phyloP scores from a whole-genome alignment of 1,140 invertebrate genomes.

The Condylostylus longicornis region DNA sequence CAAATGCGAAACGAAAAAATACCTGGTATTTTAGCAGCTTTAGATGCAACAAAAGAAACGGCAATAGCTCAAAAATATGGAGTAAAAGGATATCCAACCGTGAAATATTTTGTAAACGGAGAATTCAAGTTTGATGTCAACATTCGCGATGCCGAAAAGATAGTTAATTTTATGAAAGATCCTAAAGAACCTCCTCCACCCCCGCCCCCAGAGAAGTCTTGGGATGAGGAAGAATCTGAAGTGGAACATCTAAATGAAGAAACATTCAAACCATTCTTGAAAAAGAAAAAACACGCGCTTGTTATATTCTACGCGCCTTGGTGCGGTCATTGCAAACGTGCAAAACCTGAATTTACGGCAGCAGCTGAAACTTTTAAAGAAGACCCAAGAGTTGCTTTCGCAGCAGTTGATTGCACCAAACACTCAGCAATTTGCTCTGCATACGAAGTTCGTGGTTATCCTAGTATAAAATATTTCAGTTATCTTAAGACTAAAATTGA shows the following conservation, averaged over 20 bases:
- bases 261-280: conserved; percentile 45
- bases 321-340: conserved; percentile 83
- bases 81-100: conserved; percentile 70
- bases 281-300: conserved; percentile 51
- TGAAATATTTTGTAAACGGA: conserved; percentile 65
- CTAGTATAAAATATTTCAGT: conserved; percentile 75
- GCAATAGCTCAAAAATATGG: conserved; percentile 48
- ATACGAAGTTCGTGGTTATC: conserved; percentile 68
- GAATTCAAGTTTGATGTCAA: conserved; percentile 62
- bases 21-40: conserved; percentile 55
- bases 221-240: conserved; percentile 54
- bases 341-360: conserved; percentile 67
- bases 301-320: conserved; percentile 89
- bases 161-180: conserved; percentile 69
- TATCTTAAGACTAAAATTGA: conserved; percentile 50
- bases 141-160: conserved; percentile 56
- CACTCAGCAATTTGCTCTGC: conserved; percentile 46
- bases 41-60: conserved; percentile 67
- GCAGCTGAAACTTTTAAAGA: conserved; percentile 61
- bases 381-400: conserved; percentile 57
- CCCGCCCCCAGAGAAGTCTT: conserved; percentile 61
- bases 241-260: conserved; percentile 61
- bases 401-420: conserved; percentile 69
- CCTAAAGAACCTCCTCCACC: conserved; percentile 63
- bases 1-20: conserved; percentile 49